Conservation (phyloP, 2,797 vertebrate genomes). For the Gorsachius magnificus region DNA sequence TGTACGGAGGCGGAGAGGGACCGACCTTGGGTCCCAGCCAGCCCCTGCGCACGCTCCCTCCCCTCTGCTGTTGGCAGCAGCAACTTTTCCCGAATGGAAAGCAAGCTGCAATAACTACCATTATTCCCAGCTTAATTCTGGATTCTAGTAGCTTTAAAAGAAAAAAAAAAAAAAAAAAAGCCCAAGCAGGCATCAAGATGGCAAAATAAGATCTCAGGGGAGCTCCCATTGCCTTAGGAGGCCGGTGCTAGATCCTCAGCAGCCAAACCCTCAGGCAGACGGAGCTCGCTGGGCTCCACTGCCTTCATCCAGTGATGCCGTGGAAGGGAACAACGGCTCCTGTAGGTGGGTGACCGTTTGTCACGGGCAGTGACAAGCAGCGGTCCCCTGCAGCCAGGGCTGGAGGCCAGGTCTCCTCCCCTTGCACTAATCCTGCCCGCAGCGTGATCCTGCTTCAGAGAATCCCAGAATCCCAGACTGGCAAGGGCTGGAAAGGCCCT, state of each 20-base stretch:
- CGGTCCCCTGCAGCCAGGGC: neutral
- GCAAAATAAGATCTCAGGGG: neutral
- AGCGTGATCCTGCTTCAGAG: neutral
- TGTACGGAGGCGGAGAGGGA: rapidly evolving
- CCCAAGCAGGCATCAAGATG: neutral
- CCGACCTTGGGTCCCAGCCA: neutral
- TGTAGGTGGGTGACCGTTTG: rapidly evolving
- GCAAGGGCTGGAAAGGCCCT: too few species aligned
- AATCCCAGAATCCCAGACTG: too few species aligned
- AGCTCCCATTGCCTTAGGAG: neutral
- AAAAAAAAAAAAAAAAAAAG: too few species aligned
- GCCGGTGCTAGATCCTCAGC: neutral
- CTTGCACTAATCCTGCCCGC: neutral
- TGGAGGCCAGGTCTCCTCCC: neutral
- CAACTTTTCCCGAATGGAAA: neutral
- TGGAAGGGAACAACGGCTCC: neutral
- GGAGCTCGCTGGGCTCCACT: neutral
- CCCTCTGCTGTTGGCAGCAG: neutral
- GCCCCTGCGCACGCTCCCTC: neutral
- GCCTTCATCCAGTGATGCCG: rapidly evolving
- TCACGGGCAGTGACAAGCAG: neutral
- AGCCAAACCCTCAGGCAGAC: neutral
- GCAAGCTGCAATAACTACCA: neutral
- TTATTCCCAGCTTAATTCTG: rapidly evolving
- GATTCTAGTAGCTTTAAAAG: neutral